Evolutionary conservation across 1,140 invertebrate species (phyloP).

Genomic region (Neuroterus valhalla): DNA sequence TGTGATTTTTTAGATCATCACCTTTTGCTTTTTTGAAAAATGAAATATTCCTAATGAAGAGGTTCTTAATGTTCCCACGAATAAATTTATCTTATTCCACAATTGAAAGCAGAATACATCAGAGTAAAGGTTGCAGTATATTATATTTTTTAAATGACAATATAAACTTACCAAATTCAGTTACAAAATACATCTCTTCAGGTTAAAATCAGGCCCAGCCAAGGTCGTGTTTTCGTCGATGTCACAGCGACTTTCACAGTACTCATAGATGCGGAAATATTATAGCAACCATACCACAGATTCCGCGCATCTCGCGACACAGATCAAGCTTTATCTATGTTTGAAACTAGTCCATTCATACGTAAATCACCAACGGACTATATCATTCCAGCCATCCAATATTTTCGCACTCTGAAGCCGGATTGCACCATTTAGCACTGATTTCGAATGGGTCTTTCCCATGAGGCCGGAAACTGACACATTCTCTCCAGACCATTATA

Average conservation of each 20-base stretch:
- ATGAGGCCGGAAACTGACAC: constrained; percentile 16
- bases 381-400: constrained; percentile 10
- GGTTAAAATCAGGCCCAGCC: not conserved
- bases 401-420: not conserved
- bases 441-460: constrained; percentile 17
- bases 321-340: constrained; percentile 15
- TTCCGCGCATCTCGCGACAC: constrained; percentile 1
- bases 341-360: constrained; percentile 15
- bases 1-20: too few relatives aligned
- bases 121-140: too few relatives aligned
- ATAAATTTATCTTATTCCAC: too few relatives aligned
- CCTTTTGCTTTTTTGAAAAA: too few relatives aligned
- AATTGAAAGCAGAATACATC: too few relatives aligned
- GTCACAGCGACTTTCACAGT: not conserved
- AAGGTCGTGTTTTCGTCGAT: not conserved
- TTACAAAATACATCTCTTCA: too few relatives aligned
- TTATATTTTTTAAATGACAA: too few relatives aligned
- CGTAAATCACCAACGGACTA: not conserved
- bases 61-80: too few relatives aligned
- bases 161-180: too few relatives aligned
- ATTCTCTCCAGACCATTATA: constrained; percentile 2
- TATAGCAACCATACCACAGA: not conserved
- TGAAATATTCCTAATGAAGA: too few relatives aligned
- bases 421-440: constrained; percentile 13
- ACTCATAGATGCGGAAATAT: constrained; percentile 20